Conservation (phyloP, 2,113 vertebrate genomes). For the Bubo blakistoni region DNA sequence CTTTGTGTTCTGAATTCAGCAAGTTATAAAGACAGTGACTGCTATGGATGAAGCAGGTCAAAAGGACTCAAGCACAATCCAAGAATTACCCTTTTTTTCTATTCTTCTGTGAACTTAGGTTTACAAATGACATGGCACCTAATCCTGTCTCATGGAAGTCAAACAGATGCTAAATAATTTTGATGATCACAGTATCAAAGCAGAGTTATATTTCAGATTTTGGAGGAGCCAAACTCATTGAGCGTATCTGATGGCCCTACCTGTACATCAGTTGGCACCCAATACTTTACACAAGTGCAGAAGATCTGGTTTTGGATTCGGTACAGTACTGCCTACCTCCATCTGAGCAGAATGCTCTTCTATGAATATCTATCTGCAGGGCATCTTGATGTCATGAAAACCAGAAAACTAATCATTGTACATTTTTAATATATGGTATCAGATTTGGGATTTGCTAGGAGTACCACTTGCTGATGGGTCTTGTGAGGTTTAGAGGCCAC, state of each 20-base stretch:
- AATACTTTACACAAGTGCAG: neutral
- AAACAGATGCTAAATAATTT: neutral
- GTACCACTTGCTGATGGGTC: neutral
- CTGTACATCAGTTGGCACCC: neutral
- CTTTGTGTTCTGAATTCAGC: neutral
- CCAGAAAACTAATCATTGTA: neutral
- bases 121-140: neutral
- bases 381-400: neutral
- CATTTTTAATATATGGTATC: neutral
- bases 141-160: neutral
- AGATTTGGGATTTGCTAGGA: neutral
- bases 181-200: neutral
- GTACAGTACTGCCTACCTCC: neutral
- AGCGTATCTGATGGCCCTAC: neutral
- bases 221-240: neutral
- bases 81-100: neutral
- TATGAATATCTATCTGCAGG: neutral
- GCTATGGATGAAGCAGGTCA: neutral
- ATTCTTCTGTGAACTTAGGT: neutral
- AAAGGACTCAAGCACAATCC: neutral
- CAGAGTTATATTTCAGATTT: neutral
- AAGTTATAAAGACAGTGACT: neutral
- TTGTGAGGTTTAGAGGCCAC: neutral
- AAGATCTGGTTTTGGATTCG: neutral
- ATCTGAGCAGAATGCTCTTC: neutral